phyloP scores from a whole-genome alignment of 2,113 vertebrate species.

The Rhea americana region DNA sequence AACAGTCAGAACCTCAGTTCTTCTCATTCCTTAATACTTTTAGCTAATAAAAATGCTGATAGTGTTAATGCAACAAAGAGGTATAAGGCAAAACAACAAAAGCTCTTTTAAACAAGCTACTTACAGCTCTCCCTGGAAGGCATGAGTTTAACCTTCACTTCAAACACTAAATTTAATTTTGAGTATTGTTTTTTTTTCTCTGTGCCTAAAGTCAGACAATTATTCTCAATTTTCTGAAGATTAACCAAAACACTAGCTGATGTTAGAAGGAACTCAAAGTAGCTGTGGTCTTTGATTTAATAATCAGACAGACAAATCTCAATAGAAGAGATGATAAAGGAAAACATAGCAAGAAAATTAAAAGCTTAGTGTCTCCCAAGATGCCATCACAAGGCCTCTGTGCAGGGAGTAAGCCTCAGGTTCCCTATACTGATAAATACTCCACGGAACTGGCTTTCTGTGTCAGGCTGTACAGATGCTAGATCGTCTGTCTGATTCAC shows the following conservation, averaged over 20 bases:
- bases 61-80: background rate
- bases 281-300: background rate
- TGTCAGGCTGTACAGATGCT: background rate
- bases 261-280: background rate
- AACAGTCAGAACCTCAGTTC: background rate
- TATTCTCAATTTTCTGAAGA: background rate
- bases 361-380: background rate
- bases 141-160: background rate
- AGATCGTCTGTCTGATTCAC: background rate
- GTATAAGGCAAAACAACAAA: background rate
- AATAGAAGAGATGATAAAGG: background rate
- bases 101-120: background rate
- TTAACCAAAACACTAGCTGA: accelerated
- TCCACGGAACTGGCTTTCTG: background rate
- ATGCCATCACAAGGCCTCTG: accelerated
- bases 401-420: accelerated
- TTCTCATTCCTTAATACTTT: background rate
- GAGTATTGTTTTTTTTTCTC: background rate
- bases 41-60: background rate
- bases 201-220: background rate
- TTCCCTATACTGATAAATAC: background rate
- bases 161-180: background rate
- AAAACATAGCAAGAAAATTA: background rate
- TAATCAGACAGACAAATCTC: background rate
- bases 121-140: background rate